phyloP scores from a whole-genome alignment of 2,888 invertebrate species.

The Sussaba pulchella region DNA sequence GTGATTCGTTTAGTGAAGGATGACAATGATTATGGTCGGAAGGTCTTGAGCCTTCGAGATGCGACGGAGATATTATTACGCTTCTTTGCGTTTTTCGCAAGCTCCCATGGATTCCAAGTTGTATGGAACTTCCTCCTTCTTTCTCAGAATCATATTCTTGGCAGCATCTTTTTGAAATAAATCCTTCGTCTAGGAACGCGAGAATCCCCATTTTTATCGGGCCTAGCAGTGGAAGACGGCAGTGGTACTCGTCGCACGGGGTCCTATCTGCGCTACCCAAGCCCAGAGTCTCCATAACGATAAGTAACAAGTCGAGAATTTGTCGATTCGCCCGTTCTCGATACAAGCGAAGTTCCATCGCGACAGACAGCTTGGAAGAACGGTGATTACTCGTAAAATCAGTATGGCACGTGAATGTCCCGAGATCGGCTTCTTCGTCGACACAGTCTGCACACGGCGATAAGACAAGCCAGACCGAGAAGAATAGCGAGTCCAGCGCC shows the following conservation, averaged over 20 bases:
- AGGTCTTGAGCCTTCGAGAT: no score
- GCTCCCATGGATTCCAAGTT: neutral
- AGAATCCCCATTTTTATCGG: neutral
- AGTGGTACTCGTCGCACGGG: conserved; percentile 5
- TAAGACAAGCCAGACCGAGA: conserved; percentile 86
- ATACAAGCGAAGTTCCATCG: neutral
- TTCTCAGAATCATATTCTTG: neutral
- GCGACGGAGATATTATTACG: no score
- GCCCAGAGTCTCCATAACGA: neutral
- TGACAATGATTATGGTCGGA: no score
- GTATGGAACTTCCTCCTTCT: neutral
- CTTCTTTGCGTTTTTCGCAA: neutral
- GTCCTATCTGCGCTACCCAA: neutral
- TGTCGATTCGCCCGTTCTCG: neutral
- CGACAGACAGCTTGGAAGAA: neutral
- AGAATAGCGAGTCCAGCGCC: conserved; percentile 87
- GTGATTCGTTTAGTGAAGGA: neutral
- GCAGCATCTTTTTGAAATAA: conserved; percentile 25
- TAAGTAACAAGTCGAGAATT: neutral
- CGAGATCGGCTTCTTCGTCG: conserved; percentile 87
- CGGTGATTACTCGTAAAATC: conserved; percentile 74
- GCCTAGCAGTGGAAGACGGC: conserved; percentile 1
- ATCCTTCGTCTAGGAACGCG: neutral
- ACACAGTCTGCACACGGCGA: conserved; percentile 87
- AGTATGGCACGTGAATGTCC: conserved; percentile 88